Base-by-base conservation (phyloP, 2,888 invertebrate species). In the Myopa testacea region DNA sequence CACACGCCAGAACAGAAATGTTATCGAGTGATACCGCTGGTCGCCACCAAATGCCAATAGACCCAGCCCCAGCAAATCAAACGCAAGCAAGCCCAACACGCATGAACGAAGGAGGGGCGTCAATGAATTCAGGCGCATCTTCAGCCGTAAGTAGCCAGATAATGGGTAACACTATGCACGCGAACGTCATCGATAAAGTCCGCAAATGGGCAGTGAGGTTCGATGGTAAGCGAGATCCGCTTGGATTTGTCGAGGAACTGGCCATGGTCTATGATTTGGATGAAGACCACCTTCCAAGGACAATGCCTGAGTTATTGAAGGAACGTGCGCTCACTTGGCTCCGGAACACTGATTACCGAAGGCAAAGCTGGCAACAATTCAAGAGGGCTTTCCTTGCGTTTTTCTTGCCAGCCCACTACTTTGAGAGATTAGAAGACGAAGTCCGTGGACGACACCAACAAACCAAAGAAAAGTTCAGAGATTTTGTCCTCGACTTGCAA, bases 301-400 rank as follows among this genome's bases (percentile, higher is more conserved):
- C 68, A 40, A 68, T 68, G 68, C 68, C 68, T 16, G 68, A 68
- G 40, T 14, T 68, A 40, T 40, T 68, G 19, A 37, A 45, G 45
- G 40, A 68, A 38, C 5, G 45, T 38, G 68, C 68, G n/a, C 68
- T 68, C 5, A 45, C 45, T 6, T 68, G 68, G 40, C 8, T 40
- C 8, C 68, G 40, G 4, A 68, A 68, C 26, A 26, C 26, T 26
- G 26, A 26, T 26, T 26, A 26, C 26, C 26, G 26, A 26, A 26
- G 26, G 26, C 26, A 26, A 1, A 26, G 26, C 26, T 26, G 26
- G 26, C 26, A 26, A 26, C 26, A 26, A 26, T 26, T 26, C 26
- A 26, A 26, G 26, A 26, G 26, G 26, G 26, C 26, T 26, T 26
- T 26, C 26, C 26, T 26, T 26, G 26, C 26, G 26, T 26, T 26